phyloP scores from a whole-genome alignment of 2,113 vertebrate species.

The Hyla sarda region DNA sequence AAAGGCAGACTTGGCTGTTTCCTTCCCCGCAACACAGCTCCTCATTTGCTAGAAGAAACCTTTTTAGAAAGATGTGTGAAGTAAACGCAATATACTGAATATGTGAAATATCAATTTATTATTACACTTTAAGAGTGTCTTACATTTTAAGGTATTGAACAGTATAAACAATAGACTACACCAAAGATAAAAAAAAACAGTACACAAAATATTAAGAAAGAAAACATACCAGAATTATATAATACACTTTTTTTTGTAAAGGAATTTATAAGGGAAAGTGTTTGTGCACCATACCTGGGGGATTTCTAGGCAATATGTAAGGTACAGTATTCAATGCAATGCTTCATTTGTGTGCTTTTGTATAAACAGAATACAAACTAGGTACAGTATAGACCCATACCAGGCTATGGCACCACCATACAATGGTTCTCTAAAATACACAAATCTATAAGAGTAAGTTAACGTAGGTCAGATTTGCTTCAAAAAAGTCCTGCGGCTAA shows the following conservation, averaged over 20 bases:
- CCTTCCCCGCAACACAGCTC: not conserved
- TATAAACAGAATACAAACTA: not conserved
- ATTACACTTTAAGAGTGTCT: not conserved
- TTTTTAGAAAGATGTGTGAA: not conserved
- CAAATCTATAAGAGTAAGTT: no score
- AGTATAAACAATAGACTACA: no score
- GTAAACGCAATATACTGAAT: not conserved
- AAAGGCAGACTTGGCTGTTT: constrained; percentile 23
- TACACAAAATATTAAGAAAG: not conserved
- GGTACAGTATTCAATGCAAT: not conserved
- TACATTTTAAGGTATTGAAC: no score
- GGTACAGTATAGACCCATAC: not conserved
- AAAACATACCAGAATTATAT: no score
- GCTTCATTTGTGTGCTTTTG: not conserved
- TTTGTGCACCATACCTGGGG: no score
- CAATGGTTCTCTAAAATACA: no score
- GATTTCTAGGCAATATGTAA: no score
- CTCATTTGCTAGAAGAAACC: constrained; percentile 29
- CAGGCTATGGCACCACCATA: not conserved
- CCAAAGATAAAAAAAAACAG: no score
- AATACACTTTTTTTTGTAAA: no score
- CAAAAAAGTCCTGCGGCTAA: no score
- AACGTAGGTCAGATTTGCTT: no score
- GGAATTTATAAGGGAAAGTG: no score
- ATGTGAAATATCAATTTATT: not conserved